Evolutionary conservation across 2,888 invertebrate species (phyloP).

Genomic region (Trichacis sp.): DNA sequence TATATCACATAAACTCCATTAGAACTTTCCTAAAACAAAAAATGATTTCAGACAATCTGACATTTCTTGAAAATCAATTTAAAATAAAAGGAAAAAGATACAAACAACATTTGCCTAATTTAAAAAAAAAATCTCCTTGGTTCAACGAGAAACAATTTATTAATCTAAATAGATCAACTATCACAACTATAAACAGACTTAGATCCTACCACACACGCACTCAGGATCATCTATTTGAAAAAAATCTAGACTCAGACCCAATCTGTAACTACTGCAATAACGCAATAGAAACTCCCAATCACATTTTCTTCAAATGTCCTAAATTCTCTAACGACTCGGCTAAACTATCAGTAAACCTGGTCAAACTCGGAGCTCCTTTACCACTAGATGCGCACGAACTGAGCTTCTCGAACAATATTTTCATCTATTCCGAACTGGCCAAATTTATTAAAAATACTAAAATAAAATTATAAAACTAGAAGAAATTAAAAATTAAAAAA

Average conservation of each 20-base stretch:
- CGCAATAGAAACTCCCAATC: neutral
- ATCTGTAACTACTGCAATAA: no score
- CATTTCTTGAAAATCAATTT: neutral
- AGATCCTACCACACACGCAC: no score
- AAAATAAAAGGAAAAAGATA: neutral
- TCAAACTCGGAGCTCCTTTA: neutral
- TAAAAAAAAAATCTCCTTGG: neutral
- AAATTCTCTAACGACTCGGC: neutral
- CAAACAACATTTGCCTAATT: no score
- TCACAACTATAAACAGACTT: neutral
- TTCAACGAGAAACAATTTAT: neutral
- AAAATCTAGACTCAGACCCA: no score
- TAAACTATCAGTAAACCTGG: neutral
- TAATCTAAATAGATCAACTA: neutral
- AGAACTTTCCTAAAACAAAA: neutral
- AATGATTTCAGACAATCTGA: neutral
- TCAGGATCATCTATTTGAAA: no score
- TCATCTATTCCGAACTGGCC: no score
- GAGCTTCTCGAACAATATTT: neutral
- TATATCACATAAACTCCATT: neutral
- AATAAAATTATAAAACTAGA: no score
- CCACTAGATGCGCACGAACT: neutral
- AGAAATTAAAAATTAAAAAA: no score
- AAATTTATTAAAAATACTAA: no score
- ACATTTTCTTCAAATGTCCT: neutral